These are phyloP conservation scores for Hormaphis cornu DNA, from an alignment of 1,140 invertebrate genomes.

Conservation along the genomic window DNA sequence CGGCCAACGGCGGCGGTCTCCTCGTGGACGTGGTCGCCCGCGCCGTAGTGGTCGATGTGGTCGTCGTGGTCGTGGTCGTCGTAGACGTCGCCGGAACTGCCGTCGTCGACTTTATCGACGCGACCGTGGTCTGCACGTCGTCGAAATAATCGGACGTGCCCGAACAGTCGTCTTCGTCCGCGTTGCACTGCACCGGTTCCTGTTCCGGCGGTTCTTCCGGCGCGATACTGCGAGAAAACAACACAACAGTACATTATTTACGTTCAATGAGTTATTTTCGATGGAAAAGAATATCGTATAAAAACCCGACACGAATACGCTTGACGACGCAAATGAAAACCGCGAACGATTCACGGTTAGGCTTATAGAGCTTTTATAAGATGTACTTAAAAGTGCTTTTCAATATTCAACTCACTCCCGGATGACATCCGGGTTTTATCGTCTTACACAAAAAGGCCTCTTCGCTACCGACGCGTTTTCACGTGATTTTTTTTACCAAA, in stretches of 20 bases:
- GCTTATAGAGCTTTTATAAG: too few species aligned
- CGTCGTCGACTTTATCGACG: conserved; percentile 34
- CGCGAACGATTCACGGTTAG: too few species aligned
- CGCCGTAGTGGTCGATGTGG: conserved; percentile 39
- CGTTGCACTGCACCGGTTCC: conserved; percentile 39
- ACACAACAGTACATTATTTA: too few species aligned
- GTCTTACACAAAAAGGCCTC: too few species aligned
- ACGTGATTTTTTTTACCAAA: too few species aligned
- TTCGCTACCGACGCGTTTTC: too few species aligned
- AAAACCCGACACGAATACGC: too few species aligned
- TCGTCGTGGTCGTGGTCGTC: conserved; percentile 38
- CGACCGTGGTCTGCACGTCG: not conserved
- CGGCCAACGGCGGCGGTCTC: conserved; percentile 35
- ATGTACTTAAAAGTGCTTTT: too few species aligned
- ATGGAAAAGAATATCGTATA: not conserved
- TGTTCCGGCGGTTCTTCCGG: conserved; percentile 31
- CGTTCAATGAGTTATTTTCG: not conserved
- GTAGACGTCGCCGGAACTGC: conserved; percentile 21
- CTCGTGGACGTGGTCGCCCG: conserved; percentile 36
- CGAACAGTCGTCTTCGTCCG: conserved; percentile 39
- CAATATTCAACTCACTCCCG: too few species aligned
- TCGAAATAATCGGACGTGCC: not conserved
- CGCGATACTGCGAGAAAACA: not conserved
- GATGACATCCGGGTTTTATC: too few species aligned
- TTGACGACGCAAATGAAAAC: too few species aligned